Base-by-base conservation (phyloP, 2,888 invertebrate species). In the Athetis lepigone region DNA sequence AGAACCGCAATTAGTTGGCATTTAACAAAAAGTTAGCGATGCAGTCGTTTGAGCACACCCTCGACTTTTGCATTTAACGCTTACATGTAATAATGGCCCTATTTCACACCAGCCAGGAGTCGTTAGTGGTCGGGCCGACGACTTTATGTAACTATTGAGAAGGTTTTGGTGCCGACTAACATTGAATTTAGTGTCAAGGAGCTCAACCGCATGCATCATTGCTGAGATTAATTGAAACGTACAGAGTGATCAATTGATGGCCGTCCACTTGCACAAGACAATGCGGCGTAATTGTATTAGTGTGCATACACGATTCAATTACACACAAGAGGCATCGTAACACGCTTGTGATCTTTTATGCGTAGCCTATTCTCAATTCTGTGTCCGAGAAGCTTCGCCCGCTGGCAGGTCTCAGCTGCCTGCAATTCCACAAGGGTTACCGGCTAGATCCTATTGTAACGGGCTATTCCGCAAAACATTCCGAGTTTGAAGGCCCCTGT, bases 401-500 rank as follows among this genome's bases (percentile, higher is more conserved):
- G 49, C 63, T 25, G 75, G 61, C 69, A 50, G 82, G 82, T 68
- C 87, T 85, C 88, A 87, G 84, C 81, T 87, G 88, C 75, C 80
- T 61, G 55, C 77, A 77, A 81, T 81, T 78, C 84, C 77, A 70
- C 77, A 80, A 81, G 76, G 83, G 81, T 76, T 80, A 62, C 78
- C 46, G 55, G 51, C 68, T 73, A 73, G 78, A 77, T 75, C 77
- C 80, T 73, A 71, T 65, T 70, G 77, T 80, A 79, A 77, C 78
- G 75, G 82, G 77, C 80, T 77, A 81, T 85, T 82, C 70, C 80
- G 75, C 86, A 82, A 85, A 88, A 86, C 83, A 86, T 85, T 84
- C 79, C 79, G 68, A 79, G 81, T 84, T 85, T 81, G 82, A 80
- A 81, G 83, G 79, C 80, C 76, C 69, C 74, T 43, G 82, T 87